Conservation (phyloP, 2,888 invertebrate genomes). For the Galerucella nymphaeae region DNA sequence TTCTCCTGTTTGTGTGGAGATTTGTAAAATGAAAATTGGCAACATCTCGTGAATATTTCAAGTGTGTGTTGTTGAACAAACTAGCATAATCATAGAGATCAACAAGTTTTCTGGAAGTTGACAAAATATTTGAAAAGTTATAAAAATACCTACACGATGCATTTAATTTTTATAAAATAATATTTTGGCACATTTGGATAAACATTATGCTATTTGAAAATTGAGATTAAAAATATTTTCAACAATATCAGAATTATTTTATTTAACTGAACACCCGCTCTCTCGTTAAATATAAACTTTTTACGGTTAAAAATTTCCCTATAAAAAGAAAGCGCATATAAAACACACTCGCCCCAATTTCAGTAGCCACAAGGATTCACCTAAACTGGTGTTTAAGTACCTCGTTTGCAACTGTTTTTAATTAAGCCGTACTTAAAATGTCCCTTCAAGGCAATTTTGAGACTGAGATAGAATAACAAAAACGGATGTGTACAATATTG, state of each 20-base stretch:
- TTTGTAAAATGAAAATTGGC: slow-evolving; percentile 34
- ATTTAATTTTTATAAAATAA: no score
- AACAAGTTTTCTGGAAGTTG: no score
- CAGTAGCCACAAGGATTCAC: neutral
- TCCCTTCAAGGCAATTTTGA: neutral
- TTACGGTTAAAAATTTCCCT: neutral
- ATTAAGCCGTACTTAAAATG: neutral
- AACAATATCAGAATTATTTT: no score
- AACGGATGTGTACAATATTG: slow-evolving; percentile 7
- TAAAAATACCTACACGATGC: no score
- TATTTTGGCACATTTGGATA: no score
- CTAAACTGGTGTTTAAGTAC: neutral
- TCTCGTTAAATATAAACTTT: no score
- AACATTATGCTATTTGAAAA: no score
- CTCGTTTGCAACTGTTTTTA: neutral
- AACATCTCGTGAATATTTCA: slow-evolving; percentile 28
- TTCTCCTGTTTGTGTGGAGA: slow-evolving; percentile 22
- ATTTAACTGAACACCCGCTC: no score
- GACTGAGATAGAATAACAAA: neutral
- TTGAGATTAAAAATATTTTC: no score
- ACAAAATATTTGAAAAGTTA: no score
- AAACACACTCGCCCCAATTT: neutral
- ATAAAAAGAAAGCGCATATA: neutral
- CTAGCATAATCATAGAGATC: neutral
- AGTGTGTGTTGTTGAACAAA: slow-evolving; percentile 19